Evolutionary conservation across 2,797 vertebrate genomes (phyloP), one percentile per base, ranked within the genome.

Genomic region (Cephalopachus bancanus): DNA sequence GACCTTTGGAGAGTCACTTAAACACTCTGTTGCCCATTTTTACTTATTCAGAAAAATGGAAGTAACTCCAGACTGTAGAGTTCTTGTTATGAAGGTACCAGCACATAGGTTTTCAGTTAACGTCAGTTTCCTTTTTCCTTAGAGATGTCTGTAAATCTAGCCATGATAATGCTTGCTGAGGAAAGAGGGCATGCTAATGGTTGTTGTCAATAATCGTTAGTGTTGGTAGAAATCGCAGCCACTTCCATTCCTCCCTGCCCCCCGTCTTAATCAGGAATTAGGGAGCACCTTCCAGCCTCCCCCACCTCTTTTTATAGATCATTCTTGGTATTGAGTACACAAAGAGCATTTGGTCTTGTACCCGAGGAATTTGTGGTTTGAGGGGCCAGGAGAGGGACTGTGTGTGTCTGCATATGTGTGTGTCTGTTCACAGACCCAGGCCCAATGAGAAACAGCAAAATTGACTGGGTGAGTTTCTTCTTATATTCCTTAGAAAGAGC

Each of bases 401-500:
- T 6, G 33, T 57, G 4, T 24, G 22, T 57, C 16, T 19, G 57
- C 37, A 37, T 37, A 37, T n/a, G 1, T 74, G 28, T n/a, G 55
- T 24, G 22, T 57, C 16, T 19, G 57, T 64, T 83, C 85, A n/a
- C 1, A 0, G 87, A 65, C 53, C 3, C 7, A 33, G 60, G 60
- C n/a, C 28, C 60, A 0, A 44, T 2, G 24, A 74, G 76, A 53
- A 69, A 30, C 22, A 37, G 64, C 80, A 3, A 17, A 26, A 72
- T 1, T 12, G 44, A 84, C 20, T 7, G 37, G 65, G 55, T 60
- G 76, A 20, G 11, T 93, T 84, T 85, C 76, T 51, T 65, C 30
- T 80, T 60, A 16, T 44, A 22, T 57, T 81, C 81, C 92, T 62
- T 30, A 94, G 83, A 94, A 74, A 74, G 67, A 74, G 28, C 65